Evolutionary conservation across 2,888 invertebrate species (phyloP).

Genomic region (Cacoxenus indagator): DNA sequence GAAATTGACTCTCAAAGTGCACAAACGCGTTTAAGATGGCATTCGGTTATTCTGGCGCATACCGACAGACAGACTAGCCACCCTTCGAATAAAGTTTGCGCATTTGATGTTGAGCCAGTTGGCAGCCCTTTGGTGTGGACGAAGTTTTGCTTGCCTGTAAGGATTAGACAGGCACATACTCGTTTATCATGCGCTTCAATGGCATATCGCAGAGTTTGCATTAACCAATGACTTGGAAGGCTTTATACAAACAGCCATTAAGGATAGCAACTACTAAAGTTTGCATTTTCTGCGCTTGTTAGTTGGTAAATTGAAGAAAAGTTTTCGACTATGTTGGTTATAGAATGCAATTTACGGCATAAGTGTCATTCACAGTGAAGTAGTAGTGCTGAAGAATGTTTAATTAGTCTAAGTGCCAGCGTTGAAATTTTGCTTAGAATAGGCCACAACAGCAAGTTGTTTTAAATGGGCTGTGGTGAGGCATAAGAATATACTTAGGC

Average conservation of each 20-base stretch:
- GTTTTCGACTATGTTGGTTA: background rate
- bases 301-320: background rate
- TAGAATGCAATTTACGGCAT: background rate
- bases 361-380: background rate
- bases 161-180: constrained; percentile 48
- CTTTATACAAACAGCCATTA: constrained; percentile 35
- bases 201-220: constrained; percentile 62
- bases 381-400: background rate
- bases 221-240: constrained; percentile 59
- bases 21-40: constrained; percentile 17
- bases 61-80: too few relatives aligned
- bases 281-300: background rate
- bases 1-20: constrained; percentile 59
- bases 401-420: background rate
- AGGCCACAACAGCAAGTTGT: too few relatives aligned
- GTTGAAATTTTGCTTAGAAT: background rate
- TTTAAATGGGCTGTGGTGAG: too few relatives aligned
- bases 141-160: constrained; percentile 48
- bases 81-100: background rate
- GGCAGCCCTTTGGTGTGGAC: constrained; percentile 7
- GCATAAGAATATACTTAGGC: too few relatives aligned
- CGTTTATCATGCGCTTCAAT: constrained; percentile 63
- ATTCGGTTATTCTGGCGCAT: background rate
- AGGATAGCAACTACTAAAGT: background rate
- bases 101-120: background rate